Percentiles rank a stretch among this genome's conserved stretches.
Evolutionary conservation across 2,888 invertebrate genomes (phyloP).

Genomic region (Drosophila hamatofila): DNA sequence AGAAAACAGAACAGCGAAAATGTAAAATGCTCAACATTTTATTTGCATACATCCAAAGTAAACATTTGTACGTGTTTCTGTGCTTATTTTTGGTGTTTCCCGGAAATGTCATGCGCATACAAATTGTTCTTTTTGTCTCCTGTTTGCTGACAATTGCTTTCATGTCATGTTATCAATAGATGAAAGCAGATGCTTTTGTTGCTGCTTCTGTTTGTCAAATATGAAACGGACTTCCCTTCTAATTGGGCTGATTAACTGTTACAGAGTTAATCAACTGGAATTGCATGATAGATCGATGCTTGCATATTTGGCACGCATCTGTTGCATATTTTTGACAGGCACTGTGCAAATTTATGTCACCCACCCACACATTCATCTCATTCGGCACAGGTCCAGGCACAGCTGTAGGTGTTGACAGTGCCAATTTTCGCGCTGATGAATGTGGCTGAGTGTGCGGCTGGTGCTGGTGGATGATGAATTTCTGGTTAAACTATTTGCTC

Average conservation of each 20-base stretch:
- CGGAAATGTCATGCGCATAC: not conserved
- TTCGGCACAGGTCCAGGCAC: not conserved
- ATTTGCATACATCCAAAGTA: slow-evolving; percentile 9
- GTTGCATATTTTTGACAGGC: slow-evolving; percentile 27
- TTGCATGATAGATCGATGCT: slow-evolving; percentile 2
- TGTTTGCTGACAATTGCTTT: not conserved
- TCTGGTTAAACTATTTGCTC: slow-evolving; percentile 78
- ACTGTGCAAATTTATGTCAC: slow-evolving; percentile 28
- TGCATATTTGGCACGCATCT: not conserved
- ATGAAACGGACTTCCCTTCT: not conserved
- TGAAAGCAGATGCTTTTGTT: slow-evolving; percentile 1
- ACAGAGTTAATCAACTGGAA: slow-evolving; percentile 3
- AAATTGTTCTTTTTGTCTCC: not conserved
- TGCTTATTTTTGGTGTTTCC: not conserved
- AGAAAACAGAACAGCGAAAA: not conserved
- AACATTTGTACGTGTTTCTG: not conserved
- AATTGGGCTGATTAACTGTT: slow-evolving; percentile 23
- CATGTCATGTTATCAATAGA: not conserved
- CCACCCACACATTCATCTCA: not conserved
- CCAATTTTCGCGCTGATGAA: slow-evolving; percentile 64
- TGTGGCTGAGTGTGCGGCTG: slow-evolving; percentile 40
- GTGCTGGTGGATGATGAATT: slow-evolving; percentile 74
- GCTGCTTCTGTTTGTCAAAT: not conserved
- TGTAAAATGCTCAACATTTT: not conserved
- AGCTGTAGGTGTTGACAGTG: slow-evolving; percentile 67